Evolutionary conservation across 2,113 vertebrate species (phyloP), one percentile per base, ranked within the genome.

Genomic region (Campylomormyrus numenius): DNA sequence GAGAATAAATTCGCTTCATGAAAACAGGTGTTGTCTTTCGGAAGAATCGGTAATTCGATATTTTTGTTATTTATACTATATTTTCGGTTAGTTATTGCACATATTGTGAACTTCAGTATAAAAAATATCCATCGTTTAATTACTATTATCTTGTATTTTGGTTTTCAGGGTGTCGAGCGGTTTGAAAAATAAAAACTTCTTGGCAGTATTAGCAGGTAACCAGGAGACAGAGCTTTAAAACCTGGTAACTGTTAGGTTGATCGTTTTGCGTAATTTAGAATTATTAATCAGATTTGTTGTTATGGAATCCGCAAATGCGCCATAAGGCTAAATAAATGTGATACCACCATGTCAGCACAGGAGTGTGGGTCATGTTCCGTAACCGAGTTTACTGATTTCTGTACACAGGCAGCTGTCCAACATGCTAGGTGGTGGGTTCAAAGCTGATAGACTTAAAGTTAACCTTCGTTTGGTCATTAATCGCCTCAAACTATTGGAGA

Each of bases 401-500:
- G 11, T 90, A 58, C 45, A 70, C 84, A 95, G 92, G 88, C 5
- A 93, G 88, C 31, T 8, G 2, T 89, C 91, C 93, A 95, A 92
- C 92, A 98, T 99, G 98, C 92, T 99, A 93, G 97, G 97, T 85
- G 97, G 97, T 90, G 98, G 98, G 88, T 99, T 99, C 94, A 99
- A 98, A 95, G 96, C 97, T 1, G 98, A 99, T 91, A 97, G 98
- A 91, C 94, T 99, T 90, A 95, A 97, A 91, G 98, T 99, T 93
- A 99, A 99, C 93, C 96, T 99, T 56, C 96, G 98, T 52, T 96
- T 99, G 5, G 98, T 98, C 90, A 99, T 99, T 92, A 99, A 99
- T 93, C 96, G 98, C 58, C 97, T 99, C 83, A 99, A 99, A 91
- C 95, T 99, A 24, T 92, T 99, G 46, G 98, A 99, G 95, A 99